Evolutionary conservation across 2,888 invertebrate species (phyloP).

Genomic region (Sarcophaga variegata): DNA sequence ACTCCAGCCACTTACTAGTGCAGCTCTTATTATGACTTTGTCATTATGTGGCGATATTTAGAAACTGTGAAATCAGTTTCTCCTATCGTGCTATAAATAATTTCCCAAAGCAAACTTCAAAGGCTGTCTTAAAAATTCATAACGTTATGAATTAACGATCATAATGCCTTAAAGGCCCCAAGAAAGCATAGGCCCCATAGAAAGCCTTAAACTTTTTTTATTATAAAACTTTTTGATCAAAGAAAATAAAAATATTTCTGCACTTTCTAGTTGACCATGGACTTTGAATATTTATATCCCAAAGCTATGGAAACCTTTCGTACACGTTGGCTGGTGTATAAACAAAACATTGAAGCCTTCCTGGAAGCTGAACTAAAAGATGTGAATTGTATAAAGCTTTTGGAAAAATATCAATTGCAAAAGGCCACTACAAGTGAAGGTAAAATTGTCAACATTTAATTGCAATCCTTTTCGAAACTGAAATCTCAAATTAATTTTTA

Average conservation of each 20-base stretch:
- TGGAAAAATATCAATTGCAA: constrained; percentile 30
- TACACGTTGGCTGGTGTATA: constrained; percentile 53
- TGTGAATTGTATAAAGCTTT: constrained; percentile 25
- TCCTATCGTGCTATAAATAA: too few relatives aligned
- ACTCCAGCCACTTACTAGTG: too few relatives aligned
- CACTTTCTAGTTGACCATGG: constrained; percentile 43
- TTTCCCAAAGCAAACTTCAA: too few relatives aligned
- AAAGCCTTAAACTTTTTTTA: too few relatives aligned
- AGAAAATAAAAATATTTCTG: background rate
- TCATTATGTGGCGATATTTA: too few relatives aligned
- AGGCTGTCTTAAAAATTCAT: too few relatives aligned
- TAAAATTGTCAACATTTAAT: background rate
- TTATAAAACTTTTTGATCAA: too few relatives aligned
- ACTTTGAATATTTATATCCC: constrained; percentile 46
- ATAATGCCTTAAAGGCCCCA: too few relatives aligned
- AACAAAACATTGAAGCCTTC: constrained; percentile 41
- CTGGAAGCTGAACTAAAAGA: constrained; percentile 57
- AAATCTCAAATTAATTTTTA: background rate
- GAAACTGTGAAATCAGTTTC: too few relatives aligned
- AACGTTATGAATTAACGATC: too few relatives aligned
- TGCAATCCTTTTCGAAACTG: background rate
- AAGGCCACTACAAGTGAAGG: constrained; percentile 34
- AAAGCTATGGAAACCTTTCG: constrained; percentile 21
- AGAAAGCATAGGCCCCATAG: too few relatives aligned
- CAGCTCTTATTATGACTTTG: too few relatives aligned